These are phyloP conservation scores for Chymomyza procnemis DNA, from an alignment of 2,888 invertebrate genomes.

Conservation along the genomic window DNA sequence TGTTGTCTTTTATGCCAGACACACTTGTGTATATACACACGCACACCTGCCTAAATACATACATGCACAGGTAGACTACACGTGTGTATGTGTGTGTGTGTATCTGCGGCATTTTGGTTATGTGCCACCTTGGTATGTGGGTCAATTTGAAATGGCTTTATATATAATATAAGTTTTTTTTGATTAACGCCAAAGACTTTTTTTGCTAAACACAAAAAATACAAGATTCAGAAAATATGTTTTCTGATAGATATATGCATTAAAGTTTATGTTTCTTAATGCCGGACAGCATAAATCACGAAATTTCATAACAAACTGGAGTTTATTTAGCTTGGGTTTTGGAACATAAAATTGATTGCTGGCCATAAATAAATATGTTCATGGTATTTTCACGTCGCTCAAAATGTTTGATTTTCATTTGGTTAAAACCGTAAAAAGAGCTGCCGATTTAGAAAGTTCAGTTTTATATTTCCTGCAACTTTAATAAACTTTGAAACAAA, in stretches of 20 bases:
- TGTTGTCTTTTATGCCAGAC: slow-evolving; percentile 34
- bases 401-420: background rate
- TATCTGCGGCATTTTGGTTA: slow-evolving; percentile 24
- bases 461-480: no score
- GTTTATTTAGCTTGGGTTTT: background rate
- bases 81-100: background rate
- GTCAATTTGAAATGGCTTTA: slow-evolving; percentile 63
- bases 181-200: slow-evolving; percentile 51
- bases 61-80: background rate
- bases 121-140: slow-evolving; percentile 70
- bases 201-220: slow-evolving; percentile 9
- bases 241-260: background rate
- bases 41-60: slow-evolving; percentile 38
- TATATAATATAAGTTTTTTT: slow-evolving; percentile 22
- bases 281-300: background rate
- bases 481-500: no score
- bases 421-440: background rate
- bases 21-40: slow-evolving; percentile 23
- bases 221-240: slow-evolving; percentile 4
- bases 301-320: background rate
- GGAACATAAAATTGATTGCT: background rate
- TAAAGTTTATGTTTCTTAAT: background rate
- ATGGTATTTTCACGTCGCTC: background rate
- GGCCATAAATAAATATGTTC: background rate
- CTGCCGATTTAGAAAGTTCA: no score